These are phyloP conservation scores for Pyrrhosoma nymphula DNA, from an alignment of 2,888 invertebrate genomes.

Conservation along the genomic window DNA sequence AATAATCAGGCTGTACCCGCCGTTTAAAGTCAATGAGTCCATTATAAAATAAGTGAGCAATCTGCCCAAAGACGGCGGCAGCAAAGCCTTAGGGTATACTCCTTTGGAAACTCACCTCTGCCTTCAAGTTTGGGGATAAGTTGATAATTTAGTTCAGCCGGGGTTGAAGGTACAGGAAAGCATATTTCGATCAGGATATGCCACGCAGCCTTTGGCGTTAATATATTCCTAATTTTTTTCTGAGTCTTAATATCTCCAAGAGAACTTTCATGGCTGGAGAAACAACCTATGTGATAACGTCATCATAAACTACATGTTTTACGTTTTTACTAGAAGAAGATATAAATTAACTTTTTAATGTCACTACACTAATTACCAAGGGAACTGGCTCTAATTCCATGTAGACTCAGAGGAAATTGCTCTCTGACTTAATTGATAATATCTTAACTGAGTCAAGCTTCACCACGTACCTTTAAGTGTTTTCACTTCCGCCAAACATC, in stretches of 20 bases:
- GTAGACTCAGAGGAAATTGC: neutral
- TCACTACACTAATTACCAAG: neutral
- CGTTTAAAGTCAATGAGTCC: too few species aligned
- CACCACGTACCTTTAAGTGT: neutral
- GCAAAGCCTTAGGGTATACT: too few species aligned
- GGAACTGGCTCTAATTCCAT: neutral
- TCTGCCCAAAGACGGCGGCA: too few species aligned
- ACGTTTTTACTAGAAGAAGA: neutral
- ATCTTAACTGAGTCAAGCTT: neutral
- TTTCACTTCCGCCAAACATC: slow-evolving; percentile 28
- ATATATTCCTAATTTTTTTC: neutral
- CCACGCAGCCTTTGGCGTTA: neutral
- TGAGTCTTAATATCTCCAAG: neutral
- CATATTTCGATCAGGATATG: neutral
- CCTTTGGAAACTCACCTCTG: too few species aligned
- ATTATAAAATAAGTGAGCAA: too few species aligned
- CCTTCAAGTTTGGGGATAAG: neutral
- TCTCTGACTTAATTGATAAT: slow-evolving; percentile 28
- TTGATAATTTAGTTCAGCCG: neutral
- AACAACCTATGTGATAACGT: neutral
- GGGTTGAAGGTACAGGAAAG: neutral
- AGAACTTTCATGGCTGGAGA: neutral
- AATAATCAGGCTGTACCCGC: too few species aligned
- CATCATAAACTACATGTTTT: neutral
- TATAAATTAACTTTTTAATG: slow-evolving; percentile 6